phyloP scores from a whole-genome alignment of 2,888 invertebrate species.

The Hydriomena furcata region DNA sequence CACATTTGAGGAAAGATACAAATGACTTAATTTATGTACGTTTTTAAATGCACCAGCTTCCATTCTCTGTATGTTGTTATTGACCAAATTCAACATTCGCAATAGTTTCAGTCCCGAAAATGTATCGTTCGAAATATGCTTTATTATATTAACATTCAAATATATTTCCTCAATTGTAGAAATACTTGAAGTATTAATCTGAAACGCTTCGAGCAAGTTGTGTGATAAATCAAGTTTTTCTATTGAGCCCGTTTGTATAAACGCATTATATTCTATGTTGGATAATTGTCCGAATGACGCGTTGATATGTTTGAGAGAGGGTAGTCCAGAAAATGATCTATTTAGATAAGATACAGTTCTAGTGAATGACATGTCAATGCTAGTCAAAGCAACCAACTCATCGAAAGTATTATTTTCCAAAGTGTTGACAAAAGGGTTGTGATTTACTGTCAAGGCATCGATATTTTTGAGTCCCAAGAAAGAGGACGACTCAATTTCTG shows the following conservation, averaged over 20 bases:
- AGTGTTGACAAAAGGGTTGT: constrained; percentile 21
- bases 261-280: constrained; percentile 28
- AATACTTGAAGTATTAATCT: constrained; percentile 30
- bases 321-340: constrained; percentile 27
- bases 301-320: constrained; percentile 23
- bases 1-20: constrained; percentile 33
- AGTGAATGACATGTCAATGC: constrained; percentile 22
- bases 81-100: constrained; percentile 27
- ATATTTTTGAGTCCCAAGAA: constrained; percentile 22
- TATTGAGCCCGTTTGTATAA: constrained; percentile 26
- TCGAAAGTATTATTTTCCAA: constrained; percentile 23
- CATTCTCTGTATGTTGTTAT: constrained; percentile 32
- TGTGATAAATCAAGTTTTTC: constrained; percentile 32
- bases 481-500: constrained; percentile 17
- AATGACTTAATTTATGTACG: constrained; percentile 18
- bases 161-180: constrained; percentile 28
- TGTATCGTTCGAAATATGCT: constrained; percentile 23
- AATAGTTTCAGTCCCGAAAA: constrained; percentile 28
- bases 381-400: constrained; percentile 21
- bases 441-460: constrained; percentile 4
- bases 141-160: constrained; percentile 33
- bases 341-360: constrained; percentile 25
- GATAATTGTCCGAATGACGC: constrained; percentile 31
- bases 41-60: constrained; percentile 22
- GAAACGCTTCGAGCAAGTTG: constrained; percentile 33